Conservation (phyloP, 1,140 invertebrate species). For the Vanessa tameamea region DNA sequence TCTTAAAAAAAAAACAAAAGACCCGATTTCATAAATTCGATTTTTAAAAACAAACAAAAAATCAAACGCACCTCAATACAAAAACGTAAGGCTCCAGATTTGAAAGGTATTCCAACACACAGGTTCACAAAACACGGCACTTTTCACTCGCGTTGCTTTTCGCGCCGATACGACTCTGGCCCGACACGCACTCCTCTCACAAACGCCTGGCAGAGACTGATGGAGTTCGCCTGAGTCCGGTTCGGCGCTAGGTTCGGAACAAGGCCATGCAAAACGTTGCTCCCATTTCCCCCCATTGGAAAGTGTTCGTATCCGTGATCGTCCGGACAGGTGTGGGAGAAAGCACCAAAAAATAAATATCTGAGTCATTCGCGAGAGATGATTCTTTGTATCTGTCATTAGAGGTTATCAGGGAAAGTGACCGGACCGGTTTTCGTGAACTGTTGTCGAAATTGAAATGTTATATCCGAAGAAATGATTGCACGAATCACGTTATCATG, state of each 20-base stretch:
- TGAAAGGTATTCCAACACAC: constrained; percentile 47
- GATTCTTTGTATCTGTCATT: constrained; percentile 45
- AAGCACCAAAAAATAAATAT: constrained; percentile 74
- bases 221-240: constrained; percentile 32
- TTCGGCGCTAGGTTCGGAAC: constrained; percentile 54
- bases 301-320: constrained; percentile 77
- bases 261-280: constrained; percentile 76
- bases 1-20: constrained; percentile 23
- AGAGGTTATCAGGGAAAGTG: constrained; percentile 63
- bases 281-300: constrained; percentile 77
- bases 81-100: constrained; percentile 70
- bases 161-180: constrained; percentile 44
- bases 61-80: constrained; percentile 62
- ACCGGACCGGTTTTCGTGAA: constrained; percentile 59
- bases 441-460: constrained; percentile 23
- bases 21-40: background rate
- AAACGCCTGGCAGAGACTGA: constrained; percentile 57
- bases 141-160: constrained; percentile 59
- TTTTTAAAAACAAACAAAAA: constrained; percentile 30
- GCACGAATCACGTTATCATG: background rate
- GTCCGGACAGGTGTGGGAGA: constrained; percentile 72
- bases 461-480: background rate
- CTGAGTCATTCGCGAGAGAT: constrained; percentile 68
- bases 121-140: constrained; percentile 46
- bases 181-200: constrained; percentile 43